These are phyloP conservation scores for Todiramphus saurophagus DNA, from an alignment of 2,113 vertebrate species.

Conservation along the genomic window DNA sequence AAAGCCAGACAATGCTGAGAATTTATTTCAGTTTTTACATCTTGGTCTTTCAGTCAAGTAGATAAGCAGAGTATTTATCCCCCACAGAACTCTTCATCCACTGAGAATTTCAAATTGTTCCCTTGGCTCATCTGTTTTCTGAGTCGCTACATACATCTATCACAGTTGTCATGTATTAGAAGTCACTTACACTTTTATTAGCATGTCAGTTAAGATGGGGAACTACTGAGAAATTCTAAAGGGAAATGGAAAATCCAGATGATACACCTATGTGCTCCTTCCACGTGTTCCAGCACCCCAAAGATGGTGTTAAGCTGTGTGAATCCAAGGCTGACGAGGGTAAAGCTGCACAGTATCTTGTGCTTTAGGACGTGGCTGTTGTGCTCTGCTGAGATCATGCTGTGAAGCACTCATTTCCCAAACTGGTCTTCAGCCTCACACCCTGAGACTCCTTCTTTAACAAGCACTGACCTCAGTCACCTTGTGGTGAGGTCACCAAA, in stretches of 20 bases:
- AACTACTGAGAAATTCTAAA: not conserved
- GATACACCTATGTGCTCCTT: not conserved
- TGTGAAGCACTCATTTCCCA: not conserved
- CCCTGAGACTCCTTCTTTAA: not conserved
- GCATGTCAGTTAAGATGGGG: not conserved
- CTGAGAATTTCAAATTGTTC: not conserved
- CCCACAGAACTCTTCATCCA: not conserved
- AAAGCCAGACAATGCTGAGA: not conserved
- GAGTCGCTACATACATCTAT: not conserved
- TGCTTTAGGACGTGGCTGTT: not conserved
- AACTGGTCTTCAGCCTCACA: not conserved
- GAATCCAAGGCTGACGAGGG: not conserved
- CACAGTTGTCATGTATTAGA: not conserved
- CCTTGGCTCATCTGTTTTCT: not conserved
- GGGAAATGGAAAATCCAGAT: not conserved
- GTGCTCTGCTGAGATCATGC: not conserved
- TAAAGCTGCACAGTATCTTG: not conserved
- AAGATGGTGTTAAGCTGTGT: not conserved
- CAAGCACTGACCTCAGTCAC: not conserved
- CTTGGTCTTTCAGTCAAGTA: not conserved
- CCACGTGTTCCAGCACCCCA: not conserved
- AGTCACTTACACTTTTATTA: not conserved
- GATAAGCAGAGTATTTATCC: not conserved
- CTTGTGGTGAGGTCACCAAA: constrained; percentile 7
- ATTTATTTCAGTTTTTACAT: not conserved